A percentile compares a stretch with the other conserved stretches of the same genome.
These are phyloP conservation scores for Hirtodrosophila confusa DNA, from an alignment of 2,888 invertebrate species.

Conservation along the genomic window DNA sequence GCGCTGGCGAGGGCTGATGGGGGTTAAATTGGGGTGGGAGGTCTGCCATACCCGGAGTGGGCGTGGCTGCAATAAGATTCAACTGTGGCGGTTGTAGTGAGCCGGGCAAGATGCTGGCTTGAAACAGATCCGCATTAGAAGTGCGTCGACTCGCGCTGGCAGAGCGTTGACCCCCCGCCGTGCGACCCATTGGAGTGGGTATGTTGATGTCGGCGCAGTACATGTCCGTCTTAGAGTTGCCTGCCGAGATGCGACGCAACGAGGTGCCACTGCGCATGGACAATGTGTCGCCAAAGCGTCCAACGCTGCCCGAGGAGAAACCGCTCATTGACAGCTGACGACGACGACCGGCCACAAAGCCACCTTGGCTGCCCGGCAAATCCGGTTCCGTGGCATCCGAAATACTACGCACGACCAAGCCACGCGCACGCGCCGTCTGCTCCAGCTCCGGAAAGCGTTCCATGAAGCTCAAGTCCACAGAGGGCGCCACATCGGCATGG, in stretches of 20 bases:
- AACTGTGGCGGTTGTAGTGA: constrained; percentile 63
- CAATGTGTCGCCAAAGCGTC: constrained; percentile 76
- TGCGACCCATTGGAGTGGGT: constrained; percentile 47
- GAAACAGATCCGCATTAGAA: constrained; percentile 78
- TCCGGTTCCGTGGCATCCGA: constrained; percentile 80
- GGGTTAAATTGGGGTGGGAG: constrained; percentile 63
- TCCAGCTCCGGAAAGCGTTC: constrained; percentile 81
- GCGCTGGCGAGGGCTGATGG: constrained; percentile 60
- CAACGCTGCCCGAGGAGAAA: constrained; percentile 74
- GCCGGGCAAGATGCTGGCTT: constrained; percentile 64
- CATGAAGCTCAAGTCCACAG: constrained; percentile 78
- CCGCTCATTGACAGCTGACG: constrained; percentile 81
- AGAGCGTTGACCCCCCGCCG: constrained; percentile 67
- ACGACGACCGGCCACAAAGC: constrained; percentile 68
- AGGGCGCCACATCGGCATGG: constrained; percentile 66
- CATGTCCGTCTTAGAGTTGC: constrained; percentile 82
- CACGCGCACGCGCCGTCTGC: constrained; percentile 77
- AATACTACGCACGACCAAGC: constrained; percentile 82
- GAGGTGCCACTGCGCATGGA: constrained; percentile 83
- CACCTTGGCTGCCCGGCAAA: constrained; percentile 35
- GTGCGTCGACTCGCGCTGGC: constrained; percentile 79
- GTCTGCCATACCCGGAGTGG: constrained; percentile 59
- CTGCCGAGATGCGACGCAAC: constrained; percentile 80
- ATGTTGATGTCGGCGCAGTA: constrained; percentile 83
- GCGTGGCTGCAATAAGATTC: constrained; percentile 81